phyloP scores from a whole-genome alignment of 2,797 vertebrate genomes.

The Rhinophrynus dorsalis region DNA sequence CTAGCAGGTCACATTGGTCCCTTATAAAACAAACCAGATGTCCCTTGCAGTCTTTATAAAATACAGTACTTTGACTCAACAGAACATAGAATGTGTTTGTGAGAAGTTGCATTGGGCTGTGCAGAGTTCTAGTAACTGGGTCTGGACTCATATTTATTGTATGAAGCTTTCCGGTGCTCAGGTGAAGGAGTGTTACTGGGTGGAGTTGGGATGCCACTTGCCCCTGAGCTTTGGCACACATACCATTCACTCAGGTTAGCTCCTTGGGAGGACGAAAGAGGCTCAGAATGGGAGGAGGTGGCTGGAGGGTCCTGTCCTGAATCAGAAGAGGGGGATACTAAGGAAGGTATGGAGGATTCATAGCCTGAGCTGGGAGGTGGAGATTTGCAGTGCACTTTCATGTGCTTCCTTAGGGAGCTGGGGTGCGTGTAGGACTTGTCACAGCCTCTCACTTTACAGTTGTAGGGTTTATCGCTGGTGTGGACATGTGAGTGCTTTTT shows the following conservation, averaged over 20 bases:
- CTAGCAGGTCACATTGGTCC: background rate
- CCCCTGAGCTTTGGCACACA: conserved; percentile 87
- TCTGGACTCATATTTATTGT: conserved; percentile 70
- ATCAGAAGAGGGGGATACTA: conserved; percentile 91
- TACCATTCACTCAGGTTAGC: conserved; percentile 97
- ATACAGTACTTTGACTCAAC: conserved; percentile 14
- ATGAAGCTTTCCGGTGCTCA: conserved; percentile 66
- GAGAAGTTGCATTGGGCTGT: background rate
- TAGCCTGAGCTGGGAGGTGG: conserved; percentile 93
- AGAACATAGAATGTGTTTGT: background rate
- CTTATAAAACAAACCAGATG: background rate
- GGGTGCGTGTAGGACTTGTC: conserved; percentile 98
- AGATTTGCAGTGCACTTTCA: conserved; percentile 98
- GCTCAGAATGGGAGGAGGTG: conserved; percentile 75
- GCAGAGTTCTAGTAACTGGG: conserved; percentile 65
- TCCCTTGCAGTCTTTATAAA: conserved; percentile 19
- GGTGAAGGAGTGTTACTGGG: conserved; percentile 74
- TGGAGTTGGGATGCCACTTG: conserved; percentile 72
- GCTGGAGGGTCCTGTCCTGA: conserved; percentile 80
- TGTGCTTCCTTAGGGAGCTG: conserved; percentile 95
- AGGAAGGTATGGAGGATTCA: conserved; percentile 89
- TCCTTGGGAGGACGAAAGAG: conserved; percentile 76
- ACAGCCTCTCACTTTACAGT: conserved; percentile 97
- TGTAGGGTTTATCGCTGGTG: conserved; percentile 98
- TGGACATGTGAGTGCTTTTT: conserved; percentile 98